Percentiles rank a stretch among this genome's conserved stretches.
These are phyloP conservation scores for Heteronetta atricapilla DNA, from an alignment of 2,113 vertebrate genomes.

Conservation along the genomic window DNA sequence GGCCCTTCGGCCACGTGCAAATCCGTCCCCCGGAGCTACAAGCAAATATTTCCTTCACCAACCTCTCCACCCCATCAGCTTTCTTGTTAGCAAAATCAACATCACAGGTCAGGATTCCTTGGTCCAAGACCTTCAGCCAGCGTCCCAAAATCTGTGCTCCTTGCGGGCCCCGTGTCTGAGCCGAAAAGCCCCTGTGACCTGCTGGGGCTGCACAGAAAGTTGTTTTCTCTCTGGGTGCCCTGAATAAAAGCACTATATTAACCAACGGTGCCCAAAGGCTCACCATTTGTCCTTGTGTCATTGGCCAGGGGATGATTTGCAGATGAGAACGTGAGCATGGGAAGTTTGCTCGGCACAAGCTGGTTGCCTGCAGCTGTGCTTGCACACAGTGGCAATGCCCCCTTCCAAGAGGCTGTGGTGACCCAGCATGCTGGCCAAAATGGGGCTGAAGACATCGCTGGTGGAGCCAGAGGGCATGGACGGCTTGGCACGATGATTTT, in stretches of 20 bases:
- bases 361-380: background rate
- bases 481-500: fast-evolving
- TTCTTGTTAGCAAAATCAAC: background rate
- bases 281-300: background rate
- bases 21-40: too few species aligned
- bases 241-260: background rate
- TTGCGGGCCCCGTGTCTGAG: background rate
- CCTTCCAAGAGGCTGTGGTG: fast-evolving
- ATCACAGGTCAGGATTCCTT: background rate
- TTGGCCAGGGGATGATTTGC: too few species aligned
- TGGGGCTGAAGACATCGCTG: background rate
- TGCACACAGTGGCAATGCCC: fast-evolving
- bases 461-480: background rate
- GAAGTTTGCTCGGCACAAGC: background rate
- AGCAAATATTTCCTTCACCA: background rate
- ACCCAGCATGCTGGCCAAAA: background rate
- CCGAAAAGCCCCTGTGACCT: background rate
- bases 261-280: fast-evolving
- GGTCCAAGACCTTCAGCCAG: background rate
- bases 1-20: too few species aligned
- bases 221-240: background rate
- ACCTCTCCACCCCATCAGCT: background rate
- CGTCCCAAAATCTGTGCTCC: too few species aligned
- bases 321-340: background rate
- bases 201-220: background rate